Conservation (phyloP, 1,140 invertebrate genomes). For the Aphelinus certus region DNA sequence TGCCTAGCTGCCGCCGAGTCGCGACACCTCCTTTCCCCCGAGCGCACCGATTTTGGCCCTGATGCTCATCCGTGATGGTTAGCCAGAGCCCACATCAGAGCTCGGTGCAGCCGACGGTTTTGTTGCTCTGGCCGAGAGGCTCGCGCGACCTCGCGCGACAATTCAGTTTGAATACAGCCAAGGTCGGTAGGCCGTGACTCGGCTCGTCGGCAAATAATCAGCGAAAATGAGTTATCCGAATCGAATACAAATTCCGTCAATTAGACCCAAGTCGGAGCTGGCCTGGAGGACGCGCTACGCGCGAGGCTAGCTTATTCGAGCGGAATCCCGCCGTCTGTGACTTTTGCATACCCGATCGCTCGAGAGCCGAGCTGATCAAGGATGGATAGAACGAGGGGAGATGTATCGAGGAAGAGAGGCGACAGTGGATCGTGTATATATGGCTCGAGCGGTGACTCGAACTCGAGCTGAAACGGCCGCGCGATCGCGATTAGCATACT, state of each 20-base stretch:
- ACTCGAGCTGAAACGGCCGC: neutral
- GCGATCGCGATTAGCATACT: constrained; percentile 63
- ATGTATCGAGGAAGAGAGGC: neutral
- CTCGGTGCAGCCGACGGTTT: too few relatives aligned
- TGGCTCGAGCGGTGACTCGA: constrained; percentile 4
- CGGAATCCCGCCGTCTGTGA: constrained; percentile 25
- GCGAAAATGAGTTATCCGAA: constrained; percentile 21
- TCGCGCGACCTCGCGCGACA: neutral
- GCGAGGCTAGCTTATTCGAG: constrained; percentile 1
- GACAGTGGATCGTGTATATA: neutral
- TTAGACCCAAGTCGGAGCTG: neutral
- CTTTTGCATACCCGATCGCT: neutral
- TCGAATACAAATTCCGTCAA: neutral
- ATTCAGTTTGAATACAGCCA: too few relatives aligned
- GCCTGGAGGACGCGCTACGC: neutral
- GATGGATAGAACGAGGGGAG: too few relatives aligned
- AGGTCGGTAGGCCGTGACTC: too few relatives aligned
- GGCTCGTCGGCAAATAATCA: too few relatives aligned
- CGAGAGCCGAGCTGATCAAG: too few relatives aligned
- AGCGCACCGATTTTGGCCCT: too few relatives aligned
- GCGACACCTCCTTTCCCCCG: too few relatives aligned
- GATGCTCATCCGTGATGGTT: neutral
- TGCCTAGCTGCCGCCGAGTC: too few relatives aligned
- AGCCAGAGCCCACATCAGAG: too few relatives aligned
- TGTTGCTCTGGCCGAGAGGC: too few relatives aligned